A percentile compares a stretch with the other conserved stretches of the same genome.
Conservation (phyloP, 2,113 vertebrate species). For the Pygoscelis antarcticus region DNA sequence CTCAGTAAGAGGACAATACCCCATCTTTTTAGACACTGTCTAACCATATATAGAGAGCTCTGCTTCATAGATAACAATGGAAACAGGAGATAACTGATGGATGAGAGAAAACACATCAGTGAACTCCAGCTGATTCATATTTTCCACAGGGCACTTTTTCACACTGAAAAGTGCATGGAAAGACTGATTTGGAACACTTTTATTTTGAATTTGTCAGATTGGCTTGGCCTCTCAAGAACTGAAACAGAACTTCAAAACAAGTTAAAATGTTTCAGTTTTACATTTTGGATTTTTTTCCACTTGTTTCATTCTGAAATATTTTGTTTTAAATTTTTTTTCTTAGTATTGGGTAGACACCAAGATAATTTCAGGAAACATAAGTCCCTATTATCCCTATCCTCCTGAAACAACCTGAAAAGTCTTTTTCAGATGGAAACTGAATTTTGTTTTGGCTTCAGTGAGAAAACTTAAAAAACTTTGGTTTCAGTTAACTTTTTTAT, state of each 20-base stretch:
- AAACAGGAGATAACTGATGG: background rate
- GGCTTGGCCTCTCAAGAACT: background rate
- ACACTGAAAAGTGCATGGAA: background rate
- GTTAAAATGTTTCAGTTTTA: background rate
- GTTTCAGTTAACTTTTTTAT: background rate
- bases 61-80: background rate
- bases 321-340: background rate
- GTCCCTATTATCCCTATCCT: background rate
- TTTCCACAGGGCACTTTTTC: background rate
- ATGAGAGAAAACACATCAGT: background rate
- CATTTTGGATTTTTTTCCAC: background rate
- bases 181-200: background rate
- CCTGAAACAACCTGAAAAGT: background rate
- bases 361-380: background rate
- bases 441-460: background rate
- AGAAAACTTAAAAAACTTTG: background rate
- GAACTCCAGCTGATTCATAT: background rate
- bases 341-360: background rate
- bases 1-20: background rate
- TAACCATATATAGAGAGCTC: background rate
- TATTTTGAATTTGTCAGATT: background rate
- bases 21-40: background rate
- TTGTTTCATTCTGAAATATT: background rate
- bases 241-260: background rate
- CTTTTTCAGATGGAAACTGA: background rate